Base-by-base conservation (phyloP, 2,888 invertebrate genomes). In the Nemotelus pantherinus region DNA sequence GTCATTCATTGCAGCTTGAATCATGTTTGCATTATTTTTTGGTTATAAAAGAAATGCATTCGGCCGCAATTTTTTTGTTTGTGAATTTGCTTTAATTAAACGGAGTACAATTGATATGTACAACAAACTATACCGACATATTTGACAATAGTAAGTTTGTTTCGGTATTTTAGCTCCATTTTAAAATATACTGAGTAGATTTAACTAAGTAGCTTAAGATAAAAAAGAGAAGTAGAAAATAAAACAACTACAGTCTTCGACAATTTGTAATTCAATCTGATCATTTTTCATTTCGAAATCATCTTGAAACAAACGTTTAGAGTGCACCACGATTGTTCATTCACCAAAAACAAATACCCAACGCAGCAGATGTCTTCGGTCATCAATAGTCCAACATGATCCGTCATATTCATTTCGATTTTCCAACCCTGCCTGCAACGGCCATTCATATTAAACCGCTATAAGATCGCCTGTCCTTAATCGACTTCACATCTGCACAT, bases 351-450 rank as follows among this genome's bases (percentile, higher is more conserved):
- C 70, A 70, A 70, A 70, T 50, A 41, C 45, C 25, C 50, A 41
- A 25, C 39, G 4, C 44, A 65, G 45, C 65, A 65, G 65, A 65
- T 65, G 65, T 47, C 53, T 74, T 72, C 50, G 53, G 74, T 41
- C 45, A 57, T 58, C 58, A 81, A 76, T 3, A 77, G 79, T 39
- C 82, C 79, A 2, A 78, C 76, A n/a, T 82, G 81, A 4, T 57
- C 43, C 6, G 41, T 71, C n/a, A 39, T 60, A 48, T 58, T 60
- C 64, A 64, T 41, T 64, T 64, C 10, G 53, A 7, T 9, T 9
- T 53, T 53, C 53, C 7, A 53, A 7, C 53, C 10, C 7, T 53
- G 6, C 53, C 6, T 53, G 1, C 10, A 10, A 10, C 53, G 25
- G 25, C 25, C 25, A 25, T 25, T 25, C 25, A 25, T 25, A 25